Base-by-base conservation (phyloP, 2,113 vertebrate genomes). In the Eretmochelys imbricata region DNA sequence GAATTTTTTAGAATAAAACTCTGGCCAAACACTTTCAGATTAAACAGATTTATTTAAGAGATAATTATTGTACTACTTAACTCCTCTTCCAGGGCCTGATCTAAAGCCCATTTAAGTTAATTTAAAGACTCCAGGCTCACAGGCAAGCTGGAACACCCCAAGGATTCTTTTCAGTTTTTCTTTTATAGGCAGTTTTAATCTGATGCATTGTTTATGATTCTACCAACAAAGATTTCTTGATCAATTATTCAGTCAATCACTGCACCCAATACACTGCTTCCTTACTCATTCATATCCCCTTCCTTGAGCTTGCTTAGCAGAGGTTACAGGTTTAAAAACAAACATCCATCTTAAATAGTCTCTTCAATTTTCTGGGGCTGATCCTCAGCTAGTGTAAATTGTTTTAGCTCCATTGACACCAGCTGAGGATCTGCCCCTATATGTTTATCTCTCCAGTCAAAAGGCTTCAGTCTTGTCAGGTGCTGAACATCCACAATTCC, bases 61-160 rank as follows among this genome's bases (percentile, higher is more conserved):
- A 25, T 0, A 10, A 0, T 6, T 2, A 0, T 1, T 3, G 27
- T n/a, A 69, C n/a, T 38, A n/a, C 65, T 35, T 65, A n/a, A 65
- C 29, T 65, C 14, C 27, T 65, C 14, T 72, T 72, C 65, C 38
- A n/a, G 87, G 75, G 42, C 72, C 17, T 87, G 80, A 80, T 25
- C 31, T 31, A 42, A 31, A 87, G 57, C 25, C 27, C 31, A 3
- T 22, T 53, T 9, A 5, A 76, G 48, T 80, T 82, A n/a, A 42
- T 35, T 80, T 75, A 76, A 27, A 81, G 46, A 27, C 8, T 29
- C 27, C 14, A 27, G 31, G 4, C 55, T 75, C 25, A n/a, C 46
- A n/a, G 38, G 48, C 55, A 48, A 57, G 9, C 35, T 49, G 89
- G 69, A 82, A 25, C 19, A 65, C 65, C 65, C 20, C 65, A 51